These are phyloP conservation scores for Akabosia matsudoensis DNA, from an alignment of 1,140 invertebrate genomes.

Conservation along the genomic window DNA sequence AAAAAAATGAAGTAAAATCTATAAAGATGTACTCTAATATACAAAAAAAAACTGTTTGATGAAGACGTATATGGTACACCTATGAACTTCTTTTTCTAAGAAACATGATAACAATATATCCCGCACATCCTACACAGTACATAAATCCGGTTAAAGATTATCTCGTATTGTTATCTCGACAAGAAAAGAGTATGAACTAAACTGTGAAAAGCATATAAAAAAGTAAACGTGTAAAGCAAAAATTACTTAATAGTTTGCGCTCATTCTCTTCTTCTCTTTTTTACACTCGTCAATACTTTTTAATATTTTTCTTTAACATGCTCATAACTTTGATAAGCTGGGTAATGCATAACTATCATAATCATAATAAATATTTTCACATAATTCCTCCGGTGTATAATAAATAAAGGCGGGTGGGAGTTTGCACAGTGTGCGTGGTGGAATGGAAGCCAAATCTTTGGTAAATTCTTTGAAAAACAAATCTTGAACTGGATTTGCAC, in stretches of 20 bases:
- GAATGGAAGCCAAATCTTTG: no score
- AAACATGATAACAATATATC: neutral
- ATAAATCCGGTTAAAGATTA: slow-evolving; percentile 21
- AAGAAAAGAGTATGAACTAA: slow-evolving; percentile 8
- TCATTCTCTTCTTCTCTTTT: neutral
- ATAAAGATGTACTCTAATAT: no score
- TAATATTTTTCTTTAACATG: neutral
- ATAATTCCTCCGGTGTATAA: neutral
- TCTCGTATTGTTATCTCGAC: neutral
- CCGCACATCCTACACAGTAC: neutral
- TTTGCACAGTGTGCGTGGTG: no score
- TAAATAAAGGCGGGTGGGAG: neutral
- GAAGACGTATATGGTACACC: no score
- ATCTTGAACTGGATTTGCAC: no score
- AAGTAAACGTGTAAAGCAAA: neutral
- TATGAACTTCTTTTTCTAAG: neutral
- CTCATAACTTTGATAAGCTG: slow-evolving; percentile 4
- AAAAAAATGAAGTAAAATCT: neutral
- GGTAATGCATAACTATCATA: slow-evolving; percentile 2
- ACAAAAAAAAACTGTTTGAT: no score
- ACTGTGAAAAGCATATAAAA: slow-evolving; percentile 10
- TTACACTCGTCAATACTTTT: no score
- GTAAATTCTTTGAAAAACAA: no score
- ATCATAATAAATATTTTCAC: neutral
- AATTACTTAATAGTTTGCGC: slow-evolving; percentile 15